Evolutionary conservation across 2,797 vertebrate species (phyloP), one percentile per base, ranked within the genome.

Genomic region (Pachyuromys duprasi): DNA sequence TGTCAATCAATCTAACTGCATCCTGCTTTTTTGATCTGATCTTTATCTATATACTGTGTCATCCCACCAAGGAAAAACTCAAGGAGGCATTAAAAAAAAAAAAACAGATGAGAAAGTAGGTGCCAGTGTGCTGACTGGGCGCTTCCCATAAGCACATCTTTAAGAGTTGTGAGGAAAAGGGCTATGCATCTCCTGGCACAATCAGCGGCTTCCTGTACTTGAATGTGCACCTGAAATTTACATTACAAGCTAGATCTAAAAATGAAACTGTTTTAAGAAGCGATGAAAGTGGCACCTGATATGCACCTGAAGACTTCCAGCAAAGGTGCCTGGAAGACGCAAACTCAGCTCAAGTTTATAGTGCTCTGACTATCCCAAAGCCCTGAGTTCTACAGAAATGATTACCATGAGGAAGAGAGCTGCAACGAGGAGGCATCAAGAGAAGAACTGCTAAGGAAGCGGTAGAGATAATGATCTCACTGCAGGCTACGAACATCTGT

Each of bases 221-320:
- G 81, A 94, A 88, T 94, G 42, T 95, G 18, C 55, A 78, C 20
- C 86, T 89, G 57, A 63, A 82, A 88, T 78, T 76, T 63, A 88
- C 6, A 93, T 42, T 4, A 65, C 55, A 88, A 33, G n/a, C 5
- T 33, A 57, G 20, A 90, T 33, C 24, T 88, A 93, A 92, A 49
- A 83, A 86, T 2, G 15, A 76, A 76, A 28, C 3, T n/a, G n/a
- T 49, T 49, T 49, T 49, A 49, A 49, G 11, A 49, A 49, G 49
- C 89, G 33, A 63, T 36, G 75, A 89, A 94, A 92, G 20, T 33
- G 9, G 45, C 42, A 24, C 53, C 39, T 63, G 5, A 42, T 5
- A 26, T 69, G 67, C 13, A 7, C 55, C 39, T 72, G 79, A 72
- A 62, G 26, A n/a, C 33, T 24, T 74, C 45, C 39, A 72, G 45